Evolutionary conservation across 1,140 invertebrate genomes (phyloP).

Genomic region (Ceratoteleas bidentatus): DNA sequence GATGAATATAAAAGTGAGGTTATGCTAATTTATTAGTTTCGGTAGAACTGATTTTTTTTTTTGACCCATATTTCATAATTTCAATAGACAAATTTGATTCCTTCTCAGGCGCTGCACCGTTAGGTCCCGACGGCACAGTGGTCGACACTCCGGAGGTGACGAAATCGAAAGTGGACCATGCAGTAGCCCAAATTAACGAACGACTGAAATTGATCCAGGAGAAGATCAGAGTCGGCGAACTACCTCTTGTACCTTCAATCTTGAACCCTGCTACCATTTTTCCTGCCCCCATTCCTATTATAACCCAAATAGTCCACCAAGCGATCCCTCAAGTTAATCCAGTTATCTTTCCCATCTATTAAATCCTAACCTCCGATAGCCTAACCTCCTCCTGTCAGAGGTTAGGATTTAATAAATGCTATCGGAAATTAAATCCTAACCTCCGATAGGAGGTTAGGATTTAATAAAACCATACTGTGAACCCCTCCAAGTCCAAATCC

Average conservation of each 20-base stretch:
- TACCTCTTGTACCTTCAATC: constrained; percentile 14
- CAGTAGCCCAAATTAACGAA: constrained; percentile 43
- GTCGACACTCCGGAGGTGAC: constrained; percentile 49
- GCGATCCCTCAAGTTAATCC: too few species aligned
- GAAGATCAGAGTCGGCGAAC: constrained; percentile 8
- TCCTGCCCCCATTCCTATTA: constrained; percentile 18
- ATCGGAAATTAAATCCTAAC: too few species aligned
- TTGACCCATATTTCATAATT: too few species aligned
- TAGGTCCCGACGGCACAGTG: constrained; percentile 39
- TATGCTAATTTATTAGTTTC: too few species aligned
- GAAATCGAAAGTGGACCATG: constrained; percentile 49
- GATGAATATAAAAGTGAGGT: too few species aligned
- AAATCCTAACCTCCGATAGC: background rate
- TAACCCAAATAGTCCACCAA: constrained; percentile 30
- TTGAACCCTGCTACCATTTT: constrained; percentile 7
- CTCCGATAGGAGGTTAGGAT: too few species aligned
- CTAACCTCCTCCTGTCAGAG: too few species aligned
- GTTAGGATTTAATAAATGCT: too few species aligned
- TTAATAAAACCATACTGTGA: too few species aligned
- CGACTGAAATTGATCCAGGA: constrained; percentile 40
- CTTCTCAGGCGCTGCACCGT: constrained; percentile 31
- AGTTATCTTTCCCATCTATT: background rate
- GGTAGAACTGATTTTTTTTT: too few species aligned
- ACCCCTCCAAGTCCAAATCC: too few species aligned
- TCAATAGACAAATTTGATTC: background rate